phyloP scores from a whole-genome alignment of 2,113 vertebrate genomes.

The Fukomys damarensis region DNA sequence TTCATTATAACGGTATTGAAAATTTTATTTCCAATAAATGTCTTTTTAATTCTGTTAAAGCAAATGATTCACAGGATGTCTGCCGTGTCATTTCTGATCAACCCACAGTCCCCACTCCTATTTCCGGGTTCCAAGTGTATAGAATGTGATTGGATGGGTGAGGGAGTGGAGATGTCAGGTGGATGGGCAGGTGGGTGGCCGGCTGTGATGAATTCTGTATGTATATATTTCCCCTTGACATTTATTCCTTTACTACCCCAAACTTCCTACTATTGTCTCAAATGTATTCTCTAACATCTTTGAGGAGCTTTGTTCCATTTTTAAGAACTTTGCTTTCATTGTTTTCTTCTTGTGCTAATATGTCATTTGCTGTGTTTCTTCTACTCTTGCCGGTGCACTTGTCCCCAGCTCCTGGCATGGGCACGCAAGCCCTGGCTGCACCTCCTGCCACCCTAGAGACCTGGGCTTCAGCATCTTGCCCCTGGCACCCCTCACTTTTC shows the following conservation, averaged over 20 bases:
- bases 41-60: slow-evolving; percentile 47
- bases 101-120: not conserved
- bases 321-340: not conserved
- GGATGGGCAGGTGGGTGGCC: not conserved
- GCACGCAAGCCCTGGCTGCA: fast-evolving
- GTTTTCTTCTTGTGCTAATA: not conserved
- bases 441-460: not conserved
- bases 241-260: not conserved
- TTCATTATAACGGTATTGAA: slow-evolving; percentile 20
- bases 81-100: not conserved
- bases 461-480: not conserved
- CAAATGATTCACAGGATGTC: not conserved
- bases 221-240: not conserved
- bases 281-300: not conserved
- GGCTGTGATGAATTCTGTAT: not conserved
- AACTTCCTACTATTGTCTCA: not conserved
- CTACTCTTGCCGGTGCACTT: no score
- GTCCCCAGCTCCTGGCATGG: not conserved
- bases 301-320: not conserved
- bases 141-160: not conserved
- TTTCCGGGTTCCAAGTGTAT: not conserved
- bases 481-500: not conserved
- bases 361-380: not conserved
- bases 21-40: not conserved
- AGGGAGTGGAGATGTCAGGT: not conserved